These are phyloP conservation scores for Eristalinus sepulchralis DNA, from an alignment of 2,888 invertebrate species.

Conservation along the genomic window DNA sequence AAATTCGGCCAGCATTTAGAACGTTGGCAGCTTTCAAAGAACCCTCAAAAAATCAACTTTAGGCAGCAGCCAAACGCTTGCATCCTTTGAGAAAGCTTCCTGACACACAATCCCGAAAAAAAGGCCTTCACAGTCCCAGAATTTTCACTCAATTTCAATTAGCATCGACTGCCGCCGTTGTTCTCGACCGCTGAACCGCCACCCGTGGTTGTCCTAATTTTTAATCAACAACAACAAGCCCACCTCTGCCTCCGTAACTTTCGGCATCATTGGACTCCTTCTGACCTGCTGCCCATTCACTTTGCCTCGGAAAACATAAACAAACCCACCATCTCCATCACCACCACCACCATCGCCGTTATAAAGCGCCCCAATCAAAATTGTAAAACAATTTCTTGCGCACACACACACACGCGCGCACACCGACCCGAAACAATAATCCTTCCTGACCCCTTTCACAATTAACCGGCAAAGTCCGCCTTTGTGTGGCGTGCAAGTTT, in stretches of 20 bases:
- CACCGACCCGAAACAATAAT: conserved; percentile 33
- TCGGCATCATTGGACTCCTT: neutral
- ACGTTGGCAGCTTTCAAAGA: no score
- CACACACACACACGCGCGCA: neutral
- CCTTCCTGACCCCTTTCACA: conserved; percentile 41
- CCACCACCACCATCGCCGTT: neutral
- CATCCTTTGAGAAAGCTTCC: no score
- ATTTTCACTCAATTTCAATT: neutral
- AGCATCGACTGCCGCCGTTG: neutral
- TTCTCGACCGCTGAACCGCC: neutral
- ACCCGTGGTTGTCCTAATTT: neutral
- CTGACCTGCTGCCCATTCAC: neutral
- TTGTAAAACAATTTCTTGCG: conserved; percentile 3
- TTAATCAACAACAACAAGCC: neutral
- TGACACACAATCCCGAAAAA: neutral
- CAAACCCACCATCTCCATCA: neutral
- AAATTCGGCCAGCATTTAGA: no score
- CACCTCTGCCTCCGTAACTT: no score
- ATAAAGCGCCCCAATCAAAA: conserved; percentile 12
- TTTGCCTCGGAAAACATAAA: neutral
- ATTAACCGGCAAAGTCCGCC: conserved; percentile 32
- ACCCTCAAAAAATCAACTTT: no score
- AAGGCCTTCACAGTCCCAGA: neutral
- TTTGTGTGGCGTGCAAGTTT: conserved; percentile 13
- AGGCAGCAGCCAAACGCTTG: no score